Base-by-base conservation (phyloP, 2,113 vertebrate genomes). In the Scomber japonicus region DNA sequence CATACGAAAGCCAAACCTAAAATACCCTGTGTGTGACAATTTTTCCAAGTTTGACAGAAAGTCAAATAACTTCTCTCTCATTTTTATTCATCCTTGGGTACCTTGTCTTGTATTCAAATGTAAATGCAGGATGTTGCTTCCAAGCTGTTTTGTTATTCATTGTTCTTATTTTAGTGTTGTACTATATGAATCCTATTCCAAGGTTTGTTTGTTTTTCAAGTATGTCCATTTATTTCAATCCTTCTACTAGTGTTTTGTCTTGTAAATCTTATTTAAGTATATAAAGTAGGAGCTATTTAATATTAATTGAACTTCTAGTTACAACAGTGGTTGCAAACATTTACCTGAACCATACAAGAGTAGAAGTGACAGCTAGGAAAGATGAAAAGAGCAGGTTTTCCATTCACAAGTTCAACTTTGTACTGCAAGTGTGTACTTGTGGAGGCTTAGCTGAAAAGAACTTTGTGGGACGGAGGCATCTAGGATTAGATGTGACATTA, bases 401-500 rank as follows among this genome's bases (percentile, higher is more conserved):
- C 9, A 24, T 53, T 64, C 53, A 30, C 40, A 24, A 46, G 17
- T 75, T 71, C 5, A 69, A 21, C 35, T 66, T 78, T 85, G 48
- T 35, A 56, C 46, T 70, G 49, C 27, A 51, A 74, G 17, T 53
- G 51, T 40, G 49, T 27, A 16, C 70, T 75, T 45, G 59, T 55
- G 73, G 24, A 56, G 27, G 74, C 74, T 83, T 74, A 62, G 30
- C 13, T 75, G 16, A 67, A 61, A 64, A 74, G 4, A 81, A 70
- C 19, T 79, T 71, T 76, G 51, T 27, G 27, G 53, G 50, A 84
- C 30, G 35, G 64, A 71, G 62, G 40, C 61, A 69, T 86, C 61
- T 11, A 15, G 87, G 85, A 89, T 89, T 81, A 83, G 82, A 85
- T 88, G 59, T 83, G 80, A 89, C 80, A 81, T 85, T 54, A 76